phyloP scores from a whole-genome alignment of 2,797 vertebrate genomes.

The Leptatherina wallacei region DNA sequence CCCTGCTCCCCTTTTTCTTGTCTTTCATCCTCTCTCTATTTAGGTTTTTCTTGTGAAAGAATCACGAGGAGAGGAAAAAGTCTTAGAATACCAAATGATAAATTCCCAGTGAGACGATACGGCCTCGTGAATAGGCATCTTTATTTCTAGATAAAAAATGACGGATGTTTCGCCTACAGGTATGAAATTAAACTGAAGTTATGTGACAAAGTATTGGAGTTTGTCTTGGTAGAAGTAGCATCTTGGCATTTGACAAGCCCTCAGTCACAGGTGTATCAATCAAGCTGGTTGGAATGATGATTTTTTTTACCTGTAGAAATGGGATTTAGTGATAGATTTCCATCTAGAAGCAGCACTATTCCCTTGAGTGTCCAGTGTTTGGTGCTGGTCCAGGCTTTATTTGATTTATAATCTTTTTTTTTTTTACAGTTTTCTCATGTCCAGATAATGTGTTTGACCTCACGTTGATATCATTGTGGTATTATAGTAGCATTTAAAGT shows the following conservation, averaged over 20 bases:
- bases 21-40: conserved; percentile 18
- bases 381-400: background rate
- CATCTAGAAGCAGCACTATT: background rate
- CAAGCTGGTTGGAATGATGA: background rate
- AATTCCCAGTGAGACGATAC: too few relatives aligned
- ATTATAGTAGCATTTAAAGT: conserved; percentile 24
- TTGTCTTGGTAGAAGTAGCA: background rate
- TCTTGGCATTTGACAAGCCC: background rate
- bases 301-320: background rate
- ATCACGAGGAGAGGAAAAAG: background rate
- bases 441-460: conserved; percentile 25
- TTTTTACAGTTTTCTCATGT: too few relatives aligned
- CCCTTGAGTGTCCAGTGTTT: background rate
- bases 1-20: background rate
- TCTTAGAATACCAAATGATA: background rate
- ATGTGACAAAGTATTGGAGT: background rate
- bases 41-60: conserved; percentile 8
- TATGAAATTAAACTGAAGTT: background rate
- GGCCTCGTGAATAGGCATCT: too few relatives aligned
- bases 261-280: background rate
- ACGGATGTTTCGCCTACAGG: background rate
- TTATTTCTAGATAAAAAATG: too few relatives aligned
- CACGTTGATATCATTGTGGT: conserved; percentile 14
- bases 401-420: background rate
- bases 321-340: background rate